Base-by-base conservation (phyloP, 2,888 invertebrate genomes). In the Hypercompe scribonia region DNA sequence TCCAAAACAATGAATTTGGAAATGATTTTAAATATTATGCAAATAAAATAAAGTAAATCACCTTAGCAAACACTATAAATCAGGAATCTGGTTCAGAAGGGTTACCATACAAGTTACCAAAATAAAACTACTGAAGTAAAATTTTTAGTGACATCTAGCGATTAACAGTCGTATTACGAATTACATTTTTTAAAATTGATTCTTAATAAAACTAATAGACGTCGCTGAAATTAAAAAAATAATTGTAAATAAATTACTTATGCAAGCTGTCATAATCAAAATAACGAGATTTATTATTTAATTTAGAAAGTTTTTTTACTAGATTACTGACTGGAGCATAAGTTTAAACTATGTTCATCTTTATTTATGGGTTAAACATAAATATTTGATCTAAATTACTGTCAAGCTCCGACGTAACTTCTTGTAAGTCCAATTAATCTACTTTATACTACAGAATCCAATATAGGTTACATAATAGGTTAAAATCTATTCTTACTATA, bases 61-160 rank as follows among this genome's bases (percentile, higher is more conserved):
- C 13, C 39, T 39, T 39, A 11, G n/a, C n/a, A n/a, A n/a, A n/a
- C n/a, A n/a, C n/a, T n/a, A n/a, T n/a, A n/a, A n/a, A n/a, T n/a
- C n/a, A n/a, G n/a, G n/a, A n/a, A n/a, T n/a, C n/a, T n/a, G n/a
- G n/a, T n/a, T n/a, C n/a, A n/a, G n/a, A n/a, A n/a, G n/a, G n/a
- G n/a, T n/a, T n/a, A n/a, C n/a, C n/a, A n/a, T n/a, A n/a, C n/a
- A n/a, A n/a, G n/a, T n/a, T n/a, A 36, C 3, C 3, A 36, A 36
- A 36, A 36, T 5, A 36, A 8, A 36, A 36, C 36, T 3, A 36
- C 36, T 36, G 36, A 36, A 36, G 36, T 36, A 36, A 36, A 50
- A 50, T 0, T 42, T 58, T 33, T 33, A 34, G n/a, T 24, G 66
- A 10, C 73, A 70, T 66, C 70, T 73, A 63, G 34, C n/a, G 24